A percentile compares a stretch with the other conserved stretches of the same genome.
Conservation (phyloP, 2,888 invertebrate genomes). For the Oxycera nigricornis region DNA sequence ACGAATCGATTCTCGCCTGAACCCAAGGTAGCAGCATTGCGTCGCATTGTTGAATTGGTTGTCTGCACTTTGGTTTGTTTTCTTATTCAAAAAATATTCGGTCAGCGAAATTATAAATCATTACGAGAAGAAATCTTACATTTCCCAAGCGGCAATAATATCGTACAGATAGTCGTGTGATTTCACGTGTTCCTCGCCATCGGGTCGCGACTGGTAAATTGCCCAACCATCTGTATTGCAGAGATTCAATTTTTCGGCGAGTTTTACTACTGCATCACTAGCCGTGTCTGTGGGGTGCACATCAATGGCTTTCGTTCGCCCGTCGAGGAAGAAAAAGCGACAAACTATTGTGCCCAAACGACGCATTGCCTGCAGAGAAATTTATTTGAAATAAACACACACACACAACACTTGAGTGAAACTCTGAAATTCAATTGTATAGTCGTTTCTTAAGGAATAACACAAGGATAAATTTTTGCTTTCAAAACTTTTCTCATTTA, state of each 20-base stretch:
- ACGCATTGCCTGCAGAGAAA: slow-evolving; percentile 76
- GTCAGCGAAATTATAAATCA: background rate
- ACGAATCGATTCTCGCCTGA: slow-evolving; percentile 91
- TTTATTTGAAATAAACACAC: background rate
- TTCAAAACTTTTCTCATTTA: too few species aligned
- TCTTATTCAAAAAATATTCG: slow-evolving; percentile 53
- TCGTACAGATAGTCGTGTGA: slow-evolving; percentile 93
- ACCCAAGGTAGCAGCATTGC: slow-evolving; percentile 73
- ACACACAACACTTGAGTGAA: background rate
- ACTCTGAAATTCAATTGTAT: too few species aligned
- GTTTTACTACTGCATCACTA: slow-evolving; percentile 84
- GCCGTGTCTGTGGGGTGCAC: slow-evolving; percentile 95
- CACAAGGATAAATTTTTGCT: too few species aligned
- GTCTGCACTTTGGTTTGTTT: slow-evolving; percentile 67
- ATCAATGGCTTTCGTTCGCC: slow-evolving; percentile 93
- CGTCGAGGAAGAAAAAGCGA: slow-evolving; percentile 93
- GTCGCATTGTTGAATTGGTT: slow-evolving; percentile 64
- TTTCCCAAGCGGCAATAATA: slow-evolving; percentile 94
- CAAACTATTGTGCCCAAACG: slow-evolving; percentile 91
- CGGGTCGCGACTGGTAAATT: slow-evolving; percentile 86
- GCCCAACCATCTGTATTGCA: slow-evolving; percentile 92
- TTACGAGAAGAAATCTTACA: slow-evolving; percentile 64
- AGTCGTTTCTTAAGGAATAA: background rate
- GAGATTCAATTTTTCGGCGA: slow-evolving; percentile 87
- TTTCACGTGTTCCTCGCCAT: slow-evolving; percentile 88